phyloP scores from a whole-genome alignment of 2,888 invertebrate species.

The Pachydiplax longipennis region DNA sequence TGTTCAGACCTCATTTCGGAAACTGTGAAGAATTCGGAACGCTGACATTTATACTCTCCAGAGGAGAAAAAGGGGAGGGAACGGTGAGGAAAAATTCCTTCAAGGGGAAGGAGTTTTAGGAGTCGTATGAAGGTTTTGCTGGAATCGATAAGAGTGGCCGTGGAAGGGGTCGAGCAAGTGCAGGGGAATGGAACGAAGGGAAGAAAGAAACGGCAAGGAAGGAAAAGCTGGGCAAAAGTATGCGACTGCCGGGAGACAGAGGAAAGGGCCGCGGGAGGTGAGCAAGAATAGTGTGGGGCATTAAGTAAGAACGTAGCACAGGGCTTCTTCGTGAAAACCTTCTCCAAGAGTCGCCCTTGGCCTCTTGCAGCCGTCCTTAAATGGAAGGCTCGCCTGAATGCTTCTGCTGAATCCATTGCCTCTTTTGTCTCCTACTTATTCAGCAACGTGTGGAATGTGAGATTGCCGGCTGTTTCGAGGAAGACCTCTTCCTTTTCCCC shows the following conservation, averaged over 20 bases:
- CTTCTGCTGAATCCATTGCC: neutral
- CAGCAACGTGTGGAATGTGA: neutral
- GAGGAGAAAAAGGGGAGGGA: neutral
- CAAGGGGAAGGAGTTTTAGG: neutral
- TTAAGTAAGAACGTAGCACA: neutral
- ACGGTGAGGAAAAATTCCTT: neutral
- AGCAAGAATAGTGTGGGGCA: neutral
- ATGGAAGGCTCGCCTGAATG: neutral
- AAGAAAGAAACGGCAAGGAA: neutral
- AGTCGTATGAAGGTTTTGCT: neutral
- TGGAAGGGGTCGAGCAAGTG: neutral
- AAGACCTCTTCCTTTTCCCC: no score
- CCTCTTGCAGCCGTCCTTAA: neutral
- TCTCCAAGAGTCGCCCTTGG: neutral
- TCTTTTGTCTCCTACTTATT: neutral
- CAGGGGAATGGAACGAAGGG: neutral
- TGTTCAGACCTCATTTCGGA: neutral
- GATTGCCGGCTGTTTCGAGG: neutral
- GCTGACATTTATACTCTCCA: neutral
- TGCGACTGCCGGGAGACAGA: neutral
- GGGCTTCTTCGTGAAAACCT: neutral
- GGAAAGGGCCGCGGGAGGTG: neutral
- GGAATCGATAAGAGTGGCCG: neutral
- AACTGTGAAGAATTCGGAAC: neutral
- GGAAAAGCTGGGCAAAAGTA: neutral